phyloP scores from a whole-genome alignment of 2,888 invertebrate species.

The Yponomeuta cagnagella region DNA sequence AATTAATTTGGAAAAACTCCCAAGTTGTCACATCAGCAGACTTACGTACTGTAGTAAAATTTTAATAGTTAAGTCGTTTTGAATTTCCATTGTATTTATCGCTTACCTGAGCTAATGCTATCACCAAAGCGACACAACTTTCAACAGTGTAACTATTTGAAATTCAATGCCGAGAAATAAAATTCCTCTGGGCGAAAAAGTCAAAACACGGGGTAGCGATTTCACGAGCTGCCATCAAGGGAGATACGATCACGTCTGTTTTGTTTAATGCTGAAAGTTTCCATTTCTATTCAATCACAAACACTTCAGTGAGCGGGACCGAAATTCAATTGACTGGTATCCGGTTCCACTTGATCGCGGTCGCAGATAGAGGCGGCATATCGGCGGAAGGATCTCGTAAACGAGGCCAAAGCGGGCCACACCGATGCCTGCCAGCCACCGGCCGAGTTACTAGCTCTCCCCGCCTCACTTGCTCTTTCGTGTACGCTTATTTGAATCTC shows the following conservation, averaged over 20 bases:
- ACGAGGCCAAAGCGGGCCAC: constrained; percentile 38
- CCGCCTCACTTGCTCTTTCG: constrained; percentile 57
- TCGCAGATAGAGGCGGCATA: constrained; percentile 38
- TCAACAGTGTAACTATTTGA: too few species aligned
- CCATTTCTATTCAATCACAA: constrained; percentile 30
- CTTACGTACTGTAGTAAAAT: too few species aligned
- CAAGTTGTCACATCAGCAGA: too few species aligned
- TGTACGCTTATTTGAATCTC: constrained; percentile 71
- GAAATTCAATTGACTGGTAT: constrained; percentile 53
- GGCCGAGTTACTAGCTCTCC: constrained; percentile 7
- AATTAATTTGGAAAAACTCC: too few species aligned
- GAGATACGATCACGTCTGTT: constrained; percentile 9
- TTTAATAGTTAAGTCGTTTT: too few species aligned
- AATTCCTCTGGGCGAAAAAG: not conserved
- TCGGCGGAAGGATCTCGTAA: constrained; percentile 42
- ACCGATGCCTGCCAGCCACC: constrained; percentile 18
- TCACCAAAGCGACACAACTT: too few species aligned
- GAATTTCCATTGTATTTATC: too few species aligned
- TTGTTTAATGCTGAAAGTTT: not conserved
- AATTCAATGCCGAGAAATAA: constrained; percentile 3
- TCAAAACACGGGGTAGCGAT: not conserved
- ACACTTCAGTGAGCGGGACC: constrained; percentile 33
- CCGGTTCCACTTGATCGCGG: constrained; percentile 50
- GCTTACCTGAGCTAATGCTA: too few species aligned
- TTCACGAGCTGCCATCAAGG: not conserved